Conservation (phyloP, 2,113 vertebrate genomes). For the Cepphus grylle region DNA sequence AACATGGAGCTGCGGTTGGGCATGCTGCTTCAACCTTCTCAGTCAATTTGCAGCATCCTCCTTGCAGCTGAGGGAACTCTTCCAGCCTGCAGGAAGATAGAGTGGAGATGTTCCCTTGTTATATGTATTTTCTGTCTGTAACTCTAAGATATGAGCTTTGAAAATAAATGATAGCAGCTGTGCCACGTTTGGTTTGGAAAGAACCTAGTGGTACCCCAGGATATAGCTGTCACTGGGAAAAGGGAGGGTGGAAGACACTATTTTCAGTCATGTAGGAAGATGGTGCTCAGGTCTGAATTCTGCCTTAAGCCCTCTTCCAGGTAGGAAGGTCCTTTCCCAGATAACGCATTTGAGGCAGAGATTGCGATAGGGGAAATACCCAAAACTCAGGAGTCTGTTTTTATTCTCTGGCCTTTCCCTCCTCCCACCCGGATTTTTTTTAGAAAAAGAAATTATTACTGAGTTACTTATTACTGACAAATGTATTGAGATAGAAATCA, state of each 20-base stretch:
- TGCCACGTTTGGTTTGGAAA: not conserved
- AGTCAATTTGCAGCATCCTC: not conserved
- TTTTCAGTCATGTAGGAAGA: not conserved
- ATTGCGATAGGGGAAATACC: not conserved
- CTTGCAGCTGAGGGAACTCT: not conserved
- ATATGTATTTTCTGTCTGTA: not conserved
- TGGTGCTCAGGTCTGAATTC: not conserved
- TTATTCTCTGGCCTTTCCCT: not conserved
- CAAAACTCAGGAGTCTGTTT: not conserved
- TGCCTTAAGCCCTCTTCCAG: not conserved
- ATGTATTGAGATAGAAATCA: not conserved
- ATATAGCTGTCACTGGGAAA: not conserved
- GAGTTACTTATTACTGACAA: not conserved
- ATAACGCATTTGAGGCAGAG: not conserved
- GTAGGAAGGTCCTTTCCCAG: not conserved
- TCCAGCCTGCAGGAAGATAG: not conserved
- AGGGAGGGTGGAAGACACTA: not conserved
- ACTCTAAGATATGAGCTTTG: not conserved
- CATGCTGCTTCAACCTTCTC: not conserved
- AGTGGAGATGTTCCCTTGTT: not conserved
- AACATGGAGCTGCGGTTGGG: not conserved
- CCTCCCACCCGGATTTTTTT: not conserved
- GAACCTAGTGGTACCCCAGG: not conserved
- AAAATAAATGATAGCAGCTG: not conserved
- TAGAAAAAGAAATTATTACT: not conserved